Evolutionary conservation across 2,113 vertebrate genomes (phyloP).

Genomic region (Willisornis vidua): DNA sequence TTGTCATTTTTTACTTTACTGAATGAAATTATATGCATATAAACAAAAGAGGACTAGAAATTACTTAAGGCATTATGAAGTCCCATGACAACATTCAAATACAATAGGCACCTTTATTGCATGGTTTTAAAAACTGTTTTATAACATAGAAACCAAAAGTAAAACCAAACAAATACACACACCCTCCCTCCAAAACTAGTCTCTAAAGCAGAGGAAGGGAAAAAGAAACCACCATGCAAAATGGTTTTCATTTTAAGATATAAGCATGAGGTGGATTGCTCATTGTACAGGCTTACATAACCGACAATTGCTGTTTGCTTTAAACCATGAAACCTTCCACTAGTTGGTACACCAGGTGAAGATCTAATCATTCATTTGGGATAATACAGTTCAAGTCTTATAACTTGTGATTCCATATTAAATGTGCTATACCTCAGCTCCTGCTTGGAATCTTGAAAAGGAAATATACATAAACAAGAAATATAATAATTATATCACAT

Average conservation of each 20-base stretch:
- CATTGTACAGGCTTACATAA: not conserved
- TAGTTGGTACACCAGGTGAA: not conserved
- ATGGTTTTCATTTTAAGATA: not conserved
- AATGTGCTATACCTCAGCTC: not conserved
- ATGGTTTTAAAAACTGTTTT: not conserved
- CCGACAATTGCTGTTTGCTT: not conserved
- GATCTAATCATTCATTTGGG: not conserved
- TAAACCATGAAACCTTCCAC: not conserved
- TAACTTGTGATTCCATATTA: not conserved
- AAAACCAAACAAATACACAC: not conserved
- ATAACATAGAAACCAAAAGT: not conserved
- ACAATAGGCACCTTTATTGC: not conserved
- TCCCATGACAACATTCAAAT: not conserved
- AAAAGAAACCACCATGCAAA: not conserved
- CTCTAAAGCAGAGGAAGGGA: rapidly evolving
- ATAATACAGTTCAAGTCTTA: not conserved
- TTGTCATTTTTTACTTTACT: too few relatives aligned
- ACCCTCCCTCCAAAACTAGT: too few relatives aligned
- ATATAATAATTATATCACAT: not conserved
- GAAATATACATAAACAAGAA: not conserved
- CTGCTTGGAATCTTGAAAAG: not conserved
- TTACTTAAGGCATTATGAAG: not conserved
- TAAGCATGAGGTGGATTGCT: not conserved
- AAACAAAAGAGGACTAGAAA: not conserved
- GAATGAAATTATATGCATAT: not conserved